Conservation (phyloP, 30 jellyfish, hydroid and myxozoan genomes). For the Aurelia sp. region DNA sequence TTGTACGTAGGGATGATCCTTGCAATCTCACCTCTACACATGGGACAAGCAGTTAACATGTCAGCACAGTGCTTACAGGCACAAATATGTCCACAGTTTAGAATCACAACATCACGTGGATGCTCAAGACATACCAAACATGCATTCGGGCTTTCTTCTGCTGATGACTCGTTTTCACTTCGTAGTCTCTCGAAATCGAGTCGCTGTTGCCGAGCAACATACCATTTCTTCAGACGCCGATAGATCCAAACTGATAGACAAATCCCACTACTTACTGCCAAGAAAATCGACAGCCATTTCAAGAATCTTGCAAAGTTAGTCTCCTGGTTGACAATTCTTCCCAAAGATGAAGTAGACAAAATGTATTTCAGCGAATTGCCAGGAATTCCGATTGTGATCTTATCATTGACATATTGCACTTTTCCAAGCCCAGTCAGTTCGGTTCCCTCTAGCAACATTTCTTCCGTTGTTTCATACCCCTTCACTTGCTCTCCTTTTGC, state of each 20-base stretch:
- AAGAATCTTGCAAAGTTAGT: conserved; percentile 2
- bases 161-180: not conserved
- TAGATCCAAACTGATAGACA: conserved; percentile 57
- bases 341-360: conserved; percentile 60
- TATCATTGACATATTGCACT: conserved; percentile 32
- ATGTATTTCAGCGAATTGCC: conserved; percentile 53
- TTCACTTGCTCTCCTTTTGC: conserved; percentile 72
- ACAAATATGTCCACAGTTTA: conserved; percentile 90
- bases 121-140: conserved; percentile 80
- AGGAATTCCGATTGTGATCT: conserved; percentile 43
- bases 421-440: conserved; percentile 75
- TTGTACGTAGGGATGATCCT: conserved; percentile 66
- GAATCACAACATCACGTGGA: conserved; percentile 78
- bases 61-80: conserved; percentile 64
- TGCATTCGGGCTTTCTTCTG: conserved; percentile 24
- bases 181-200: conserved; percentile 30
- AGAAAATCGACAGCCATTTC: conserved; percentile 38
- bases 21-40: conserved; percentile 68
- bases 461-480: conserved; percentile 79
- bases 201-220: conserved; percentile 39
- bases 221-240: conserved; percentile 40
- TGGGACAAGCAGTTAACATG: conserved; percentile 65
- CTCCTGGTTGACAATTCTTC: conserved; percentile 40
- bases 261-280: conserved; percentile 47
- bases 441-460: conserved; percentile 67